phyloP scores from a whole-genome alignment of 2,888 invertebrate species.

The Tetanocera ferruginea region DNA sequence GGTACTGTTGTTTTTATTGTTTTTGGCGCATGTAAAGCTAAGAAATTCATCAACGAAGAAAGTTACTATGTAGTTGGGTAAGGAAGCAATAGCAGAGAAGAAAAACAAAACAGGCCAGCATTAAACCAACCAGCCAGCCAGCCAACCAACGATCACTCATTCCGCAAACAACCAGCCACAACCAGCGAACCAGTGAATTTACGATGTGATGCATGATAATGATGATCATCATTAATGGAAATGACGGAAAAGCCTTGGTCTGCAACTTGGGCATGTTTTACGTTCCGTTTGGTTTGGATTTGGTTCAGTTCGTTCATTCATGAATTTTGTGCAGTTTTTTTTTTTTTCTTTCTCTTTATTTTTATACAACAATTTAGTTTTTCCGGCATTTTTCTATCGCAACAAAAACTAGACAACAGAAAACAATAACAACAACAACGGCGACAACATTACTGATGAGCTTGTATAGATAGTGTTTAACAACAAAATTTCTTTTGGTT shows the following conservation, averaged over 20 bases:
- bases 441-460: not conserved
- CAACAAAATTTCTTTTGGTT: too few relatives aligned
- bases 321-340: not conserved
- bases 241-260: too few relatives aligned
- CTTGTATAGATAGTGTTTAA: not conserved
- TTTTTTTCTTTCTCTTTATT: too few relatives aligned
- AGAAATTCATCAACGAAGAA: not conserved
- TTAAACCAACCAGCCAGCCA: constrained; percentile 15
- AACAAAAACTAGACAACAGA: not conserved
- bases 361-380: constrained; percentile 1
- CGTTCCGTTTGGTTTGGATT: not conserved
- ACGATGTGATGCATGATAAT: not conserved
- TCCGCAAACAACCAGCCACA: constrained; percentile 5
- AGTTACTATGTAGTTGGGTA: not conserved
- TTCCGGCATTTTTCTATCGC: not conserved
- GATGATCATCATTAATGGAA: not conserved
- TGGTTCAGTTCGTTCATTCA: not conserved
- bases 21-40: constrained; percentile 2
- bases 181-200: not conserved
- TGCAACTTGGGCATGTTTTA: not conserved
- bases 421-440: not conserved
- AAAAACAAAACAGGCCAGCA: not conserved
- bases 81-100: too few relatives aligned
- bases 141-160: constrained; percentile 9
- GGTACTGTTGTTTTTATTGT: not conserved